Base-by-base conservation (phyloP, 2,888 invertebrate genomes). In the Sarcophaga carnaria region DNA sequence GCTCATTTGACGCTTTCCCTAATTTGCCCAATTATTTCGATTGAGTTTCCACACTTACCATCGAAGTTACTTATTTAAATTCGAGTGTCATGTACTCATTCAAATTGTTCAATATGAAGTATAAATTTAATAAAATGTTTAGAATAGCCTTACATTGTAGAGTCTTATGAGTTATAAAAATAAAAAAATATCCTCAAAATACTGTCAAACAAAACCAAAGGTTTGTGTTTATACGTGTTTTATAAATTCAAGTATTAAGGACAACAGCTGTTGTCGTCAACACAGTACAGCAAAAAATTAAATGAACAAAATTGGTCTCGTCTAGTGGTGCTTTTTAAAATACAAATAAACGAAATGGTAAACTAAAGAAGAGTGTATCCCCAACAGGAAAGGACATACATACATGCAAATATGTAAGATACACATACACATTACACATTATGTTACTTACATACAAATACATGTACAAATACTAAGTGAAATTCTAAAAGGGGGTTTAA, bases 211-310 rank as follows among this genome's bases (percentile, higher is more conserved):
- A n/a, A 67, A 72, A 59, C n/a, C 37, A 74, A 64, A 17, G 72
- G 49, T 11, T 8, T 27, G 22, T 22, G 22, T 22, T 22, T 11
- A 12, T 49, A 3, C 12, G 54, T 37, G 1, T 6, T 37, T 0
- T 37, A 37, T 37, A 37, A 37, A 37, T 37, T 8, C 37, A 27
- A 37, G 37, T 10, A 72, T 77, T 69, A 77, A 77, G 72, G 80
- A 60, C 80, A 86, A 70, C 80, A 83, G 83, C 72, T 86, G 83
- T 83, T 83, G 83, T 72, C 67, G 62, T 80, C 77, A 70, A 66
- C 47, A 49, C 49, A 76, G 72, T 60, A 62, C 66, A 22, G 59
- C 54, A 60, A 37, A 6, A 64, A 71, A 80, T n/a, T 20, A 27
- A 27, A 6, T 27, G 6, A 27, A 67, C 8, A 47, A 62, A 78